A percentile compares a stretch with the other conserved stretches of the same genome.
Evolutionary conservation across 2,797 vertebrate genomes (phyloP).

Genomic region (Parotocinclus haroldoi): DNA sequence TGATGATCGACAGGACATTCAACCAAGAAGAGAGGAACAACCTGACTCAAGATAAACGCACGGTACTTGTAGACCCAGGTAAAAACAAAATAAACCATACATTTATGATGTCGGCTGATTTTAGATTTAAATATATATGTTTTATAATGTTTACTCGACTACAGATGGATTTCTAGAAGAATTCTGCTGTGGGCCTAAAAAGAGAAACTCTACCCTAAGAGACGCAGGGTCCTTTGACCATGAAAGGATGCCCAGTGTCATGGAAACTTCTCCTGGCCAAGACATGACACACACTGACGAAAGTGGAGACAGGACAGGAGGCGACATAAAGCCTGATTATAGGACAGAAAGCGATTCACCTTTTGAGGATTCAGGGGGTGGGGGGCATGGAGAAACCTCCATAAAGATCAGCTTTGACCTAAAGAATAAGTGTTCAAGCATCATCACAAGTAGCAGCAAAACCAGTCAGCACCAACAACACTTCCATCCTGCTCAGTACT

Average conservation of each 20-base stretch:
- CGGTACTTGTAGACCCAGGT: slow-evolving; percentile 92
- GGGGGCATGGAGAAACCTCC: slow-evolving; percentile 65
- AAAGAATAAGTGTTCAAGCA: slow-evolving; percentile 76
- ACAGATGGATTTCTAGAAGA: slow-evolving; percentile 90
- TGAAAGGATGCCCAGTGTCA: slow-evolving; percentile 42
- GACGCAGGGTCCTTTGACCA: slow-evolving; percentile 49
- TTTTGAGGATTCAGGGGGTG: slow-evolving; percentile 68
- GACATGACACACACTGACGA: slow-evolving; percentile 44
- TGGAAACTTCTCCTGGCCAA: slow-evolving; percentile 43
- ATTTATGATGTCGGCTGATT: too few relatives aligned
- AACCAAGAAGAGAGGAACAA: slow-evolving; percentile 93
- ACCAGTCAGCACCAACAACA: slow-evolving; percentile 42
- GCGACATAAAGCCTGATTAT: slow-evolving; percentile 57
- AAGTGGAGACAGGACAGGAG: slow-evolving; percentile 20
- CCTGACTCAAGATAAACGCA: slow-evolving; percentile 91
- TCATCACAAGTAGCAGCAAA: slow-evolving; percentile 35
- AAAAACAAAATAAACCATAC: slow-evolving; percentile 39
- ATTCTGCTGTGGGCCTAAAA: slow-evolving; percentile 89
- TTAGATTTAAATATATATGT: too few relatives aligned
- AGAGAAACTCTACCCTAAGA: slow-evolving; percentile 53
- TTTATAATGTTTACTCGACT: slow-evolving; percentile 24
- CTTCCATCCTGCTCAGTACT: slow-evolving; percentile 43
- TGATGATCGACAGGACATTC: slow-evolving; percentile 98
- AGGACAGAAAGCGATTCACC: slow-evolving; percentile 71
- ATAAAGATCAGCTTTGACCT: slow-evolving; percentile 85